Evolutionary conservation across 2,888 invertebrate genomes (phyloP).

Genomic region (Drosophila atroscutellata): DNA sequence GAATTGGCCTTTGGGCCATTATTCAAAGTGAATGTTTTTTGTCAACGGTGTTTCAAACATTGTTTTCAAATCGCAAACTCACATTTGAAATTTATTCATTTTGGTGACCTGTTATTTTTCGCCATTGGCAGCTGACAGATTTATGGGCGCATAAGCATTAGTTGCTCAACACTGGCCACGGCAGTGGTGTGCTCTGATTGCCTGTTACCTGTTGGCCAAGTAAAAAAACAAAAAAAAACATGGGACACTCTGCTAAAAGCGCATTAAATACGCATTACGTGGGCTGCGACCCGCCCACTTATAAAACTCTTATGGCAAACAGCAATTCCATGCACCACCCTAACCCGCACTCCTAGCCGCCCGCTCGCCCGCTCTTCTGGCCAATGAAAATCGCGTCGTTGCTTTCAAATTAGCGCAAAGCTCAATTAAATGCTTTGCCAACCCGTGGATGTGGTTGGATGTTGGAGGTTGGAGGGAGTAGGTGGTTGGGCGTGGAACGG

Average conservation of each 20-base stretch:
- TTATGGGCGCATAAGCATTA: conserved; percentile 52
- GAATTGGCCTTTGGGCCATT: conserved; percentile 12
- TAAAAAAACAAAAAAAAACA: not conserved
- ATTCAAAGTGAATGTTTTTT: conserved; percentile 2
- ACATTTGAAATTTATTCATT: conserved; percentile 11
- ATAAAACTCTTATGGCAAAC: conserved; percentile 33
- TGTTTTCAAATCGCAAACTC: not conserved
- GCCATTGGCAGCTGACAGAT: conserved; percentile 51
- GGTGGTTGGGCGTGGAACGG: not conserved
- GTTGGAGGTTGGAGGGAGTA: not conserved
- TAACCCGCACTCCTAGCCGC: not conserved
- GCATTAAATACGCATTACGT: conserved; percentile 74
- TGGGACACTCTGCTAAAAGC: conserved; percentile 48
- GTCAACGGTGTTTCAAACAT: not conserved
- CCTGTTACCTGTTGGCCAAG: conserved; percentile 47
- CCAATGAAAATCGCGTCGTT: conserved; percentile 62
- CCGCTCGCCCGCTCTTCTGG: conserved; percentile 1
- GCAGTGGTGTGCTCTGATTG: conserved; percentile 1
- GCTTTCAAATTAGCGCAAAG: conserved; percentile 76
- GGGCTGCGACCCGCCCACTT: conserved; percentile 20
- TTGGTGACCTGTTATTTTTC: conserved; percentile 11
- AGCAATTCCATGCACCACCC: not conserved
- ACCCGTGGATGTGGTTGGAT: not conserved
- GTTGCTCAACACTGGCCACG: conserved; percentile 27
- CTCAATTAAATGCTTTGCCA: conserved; percentile 68